Conservation (phyloP, 2,888 invertebrate genomes). For the Phania funesta region DNA sequence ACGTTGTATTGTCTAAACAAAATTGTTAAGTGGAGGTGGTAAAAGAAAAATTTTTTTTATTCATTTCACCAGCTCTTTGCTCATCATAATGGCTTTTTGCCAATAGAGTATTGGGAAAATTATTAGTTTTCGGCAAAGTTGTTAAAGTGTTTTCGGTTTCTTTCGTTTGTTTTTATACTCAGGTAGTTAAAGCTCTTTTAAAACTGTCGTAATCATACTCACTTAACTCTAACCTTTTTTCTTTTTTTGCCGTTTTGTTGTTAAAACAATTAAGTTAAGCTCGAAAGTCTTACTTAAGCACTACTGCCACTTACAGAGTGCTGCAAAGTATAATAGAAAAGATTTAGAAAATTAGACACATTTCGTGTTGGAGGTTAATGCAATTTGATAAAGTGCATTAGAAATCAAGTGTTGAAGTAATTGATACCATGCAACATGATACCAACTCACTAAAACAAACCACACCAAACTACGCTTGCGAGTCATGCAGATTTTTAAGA, state of each 20-base stretch:
- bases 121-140: neutral
- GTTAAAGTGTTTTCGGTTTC: slow-evolving; percentile 9
- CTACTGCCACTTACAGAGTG: neutral
- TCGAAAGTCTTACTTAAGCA: neutral
- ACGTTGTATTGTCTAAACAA: slow-evolving; percentile 22
- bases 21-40: slow-evolving; percentile 41
- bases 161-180: neutral
- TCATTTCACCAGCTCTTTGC: neutral
- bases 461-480: neutral
- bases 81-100: slow-evolving; percentile 35
- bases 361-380: slow-evolving; percentile 48
- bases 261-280: slow-evolving; percentile 10
- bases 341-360: slow-evolving; percentile 54
- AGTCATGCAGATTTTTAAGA: slow-evolving; percentile 8
- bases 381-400: slow-evolving; percentile 54
- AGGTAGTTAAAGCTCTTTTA: slow-evolving; percentile 34
- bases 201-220: slow-evolving; percentile 24
- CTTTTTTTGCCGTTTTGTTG: neutral
- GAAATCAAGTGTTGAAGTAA: slow-evolving; percentile 54
- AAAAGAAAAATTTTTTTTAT: neutral
- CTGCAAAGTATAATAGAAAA: slow-evolving; percentile 17
- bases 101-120: slow-evolving; percentile 17
- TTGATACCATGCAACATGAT: slow-evolving; percentile 30
- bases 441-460: neutral
- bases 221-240: neutral